A percentile compares a stretch with the other conserved stretches of the same genome.
Conservation (phyloP, 2,113 vertebrate species). For the Cheirogaleus medius region DNA sequence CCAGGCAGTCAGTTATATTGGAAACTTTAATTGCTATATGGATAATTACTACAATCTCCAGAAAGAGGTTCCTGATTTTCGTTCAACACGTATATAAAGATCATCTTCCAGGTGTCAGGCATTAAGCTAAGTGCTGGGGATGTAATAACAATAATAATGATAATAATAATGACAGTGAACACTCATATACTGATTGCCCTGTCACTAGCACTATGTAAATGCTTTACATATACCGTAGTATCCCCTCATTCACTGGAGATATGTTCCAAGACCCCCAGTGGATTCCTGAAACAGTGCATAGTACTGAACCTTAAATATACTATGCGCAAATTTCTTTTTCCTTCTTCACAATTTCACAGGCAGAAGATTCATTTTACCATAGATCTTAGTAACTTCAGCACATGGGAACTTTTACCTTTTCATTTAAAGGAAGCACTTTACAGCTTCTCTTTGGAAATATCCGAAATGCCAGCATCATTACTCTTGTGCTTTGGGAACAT, state of each 20-base stretch:
- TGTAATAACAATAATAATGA: neutral
- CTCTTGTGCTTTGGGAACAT: neutral
- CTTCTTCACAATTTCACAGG: neutral
- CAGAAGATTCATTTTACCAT: neutral
- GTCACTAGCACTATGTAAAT: neutral
- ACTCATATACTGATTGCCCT: neutral
- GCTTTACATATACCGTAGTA: neutral
- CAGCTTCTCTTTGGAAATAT: neutral
- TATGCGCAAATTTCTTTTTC: neutral
- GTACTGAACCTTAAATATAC: neutral
- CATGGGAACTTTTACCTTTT: neutral
- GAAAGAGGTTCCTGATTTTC: neutral
- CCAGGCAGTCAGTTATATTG: neutral
- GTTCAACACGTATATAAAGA: neutral
- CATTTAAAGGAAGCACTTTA: neutral
- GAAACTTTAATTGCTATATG: neutral
- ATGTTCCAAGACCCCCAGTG: neutral
- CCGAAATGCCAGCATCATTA: neutral
- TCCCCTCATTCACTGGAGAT: neutral
- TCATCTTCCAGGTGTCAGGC: neutral
- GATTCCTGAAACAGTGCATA: neutral
- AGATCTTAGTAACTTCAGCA: neutral
- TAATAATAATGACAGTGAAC: neutral
- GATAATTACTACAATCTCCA: neutral
- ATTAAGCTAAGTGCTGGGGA: neutral